Base-by-base conservation (phyloP, 2,113 vertebrate species). In the Lagopus muta region DNA sequence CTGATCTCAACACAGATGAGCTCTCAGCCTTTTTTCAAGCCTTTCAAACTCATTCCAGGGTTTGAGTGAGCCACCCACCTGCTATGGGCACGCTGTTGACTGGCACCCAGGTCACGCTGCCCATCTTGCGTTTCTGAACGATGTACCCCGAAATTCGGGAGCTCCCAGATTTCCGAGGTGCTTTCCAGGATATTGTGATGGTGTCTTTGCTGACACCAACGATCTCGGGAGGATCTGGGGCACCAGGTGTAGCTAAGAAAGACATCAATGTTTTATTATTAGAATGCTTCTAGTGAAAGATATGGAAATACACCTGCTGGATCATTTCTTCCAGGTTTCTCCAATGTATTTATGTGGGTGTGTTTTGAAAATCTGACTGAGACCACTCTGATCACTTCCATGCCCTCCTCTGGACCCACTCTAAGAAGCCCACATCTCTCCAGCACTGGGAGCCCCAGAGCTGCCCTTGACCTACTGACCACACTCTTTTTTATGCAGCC, bases 111-210 rank as follows among this genome's bases (percentile, higher is more conserved):
- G 97, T 93, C 72, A 92, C 97, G 32, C 98, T 99, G 7, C 99
- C 99, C 76, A 98, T 98, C 97, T 98, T 99, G 75, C 98, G 98
- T 81, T 98, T 99, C 90, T 99, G 99, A 60, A 99, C 25, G 1
- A 98, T 90, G 89, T 99, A 99, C 34, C 99, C 98, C 61, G 98
- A 70, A 73, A 99, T 98, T 80, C 91, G 97, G 86, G 98, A 97
- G 5, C 97, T 97, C 70, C 98, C 98, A 0, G 97, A 97, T 93
- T 98, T 98, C 80, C 34, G 81, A 14, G 99, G 99, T 14, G 97
- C 87, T 28, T 78, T 87, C 99, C 99, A 99, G 16, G 95, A 34
- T 72, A 99, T 95, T 8, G 96, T 98, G 86, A 99, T 97, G 72
- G 94, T 95, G 78, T 98, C 97, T 91, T 96, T 98, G 94, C 97